Evolutionary conservation across 2,797 vertebrate species (phyloP), one percentile per base, ranked within the genome.

Genomic region (Petrocephalus schoutedeni): DNA sequence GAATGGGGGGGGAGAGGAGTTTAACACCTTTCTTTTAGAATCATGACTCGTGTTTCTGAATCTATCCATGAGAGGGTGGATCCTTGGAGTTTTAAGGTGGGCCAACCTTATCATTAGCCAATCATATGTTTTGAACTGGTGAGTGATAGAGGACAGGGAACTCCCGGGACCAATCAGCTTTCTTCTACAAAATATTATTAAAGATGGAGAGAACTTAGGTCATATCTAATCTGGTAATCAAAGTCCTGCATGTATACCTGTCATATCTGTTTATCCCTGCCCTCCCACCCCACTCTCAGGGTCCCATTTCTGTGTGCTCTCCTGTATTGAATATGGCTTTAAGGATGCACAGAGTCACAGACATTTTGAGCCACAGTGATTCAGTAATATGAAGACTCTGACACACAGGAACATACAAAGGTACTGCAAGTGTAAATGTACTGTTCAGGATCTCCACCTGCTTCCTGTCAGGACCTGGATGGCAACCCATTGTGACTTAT

Each of bases 221-320:
- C 36, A 23, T 83, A 21, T 49, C 36, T 80, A n/a, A 41, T 41
- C 74, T 49, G 19, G 5, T 12, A 82, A 49, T 82, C 36, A 45
- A 19, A 82, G 77, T 82, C 77, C n/a, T 82, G 41, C 49, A 21
- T 82, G 77, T 53, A 21, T 41, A 85, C 64, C 23, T 89, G 61
- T 87, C 71, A 87, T 83, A 23, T 19, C 36, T 84, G 10, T 23
- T 83, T 67, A 87, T 9, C 84, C 71, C 32, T 87, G 83, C 23
- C 86, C 8, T 28, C 23, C 86, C 3, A 21, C 82, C 87, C 82
- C 10, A 84, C 19, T 74, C 12, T 16, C 21, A 36, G 23, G 41
- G 49, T 45, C 9, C 41, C 19, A 5, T 49, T 83, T 83, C 45
- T 10, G 49, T 51, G 9, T 54, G 21, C 21, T 84, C 49, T 84